A percentile compares a stretch with the other conserved stretches of the same genome.
Evolutionary conservation across 1,140 invertebrate species (phyloP).

Genomic region (Drosophila jambulina): DNA sequence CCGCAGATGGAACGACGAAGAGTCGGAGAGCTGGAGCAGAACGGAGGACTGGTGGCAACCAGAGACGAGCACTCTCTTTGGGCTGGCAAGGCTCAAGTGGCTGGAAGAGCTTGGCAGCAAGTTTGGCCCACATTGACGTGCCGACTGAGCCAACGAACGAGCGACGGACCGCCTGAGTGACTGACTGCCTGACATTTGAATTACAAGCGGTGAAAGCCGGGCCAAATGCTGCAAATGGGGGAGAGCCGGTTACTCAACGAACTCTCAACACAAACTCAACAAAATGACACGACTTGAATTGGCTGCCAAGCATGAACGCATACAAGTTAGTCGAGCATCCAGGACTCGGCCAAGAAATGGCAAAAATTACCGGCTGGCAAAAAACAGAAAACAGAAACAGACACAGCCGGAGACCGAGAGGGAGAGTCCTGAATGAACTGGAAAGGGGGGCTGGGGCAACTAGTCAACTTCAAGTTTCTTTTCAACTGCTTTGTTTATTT

Average conservation of each 20-base stretch:
- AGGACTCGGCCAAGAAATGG: conserved; percentile 59
- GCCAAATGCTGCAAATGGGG: not conserved
- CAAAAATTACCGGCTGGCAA: conserved; percentile 52
- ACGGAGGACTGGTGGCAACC: not conserved
- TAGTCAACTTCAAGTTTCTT: conserved; percentile 56
- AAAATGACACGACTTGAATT: conserved; percentile 82
- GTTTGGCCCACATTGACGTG: conserved; percentile 67
- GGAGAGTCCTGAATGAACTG: conserved; percentile 16
- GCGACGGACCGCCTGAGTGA: conserved; percentile 33
- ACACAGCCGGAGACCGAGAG: not conserved
- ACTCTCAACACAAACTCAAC: conserved; percentile 82
- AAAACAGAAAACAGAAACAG: conserved; percentile 12
- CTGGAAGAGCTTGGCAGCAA: conserved; percentile 48
- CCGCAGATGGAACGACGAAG: conserved; percentile 7
- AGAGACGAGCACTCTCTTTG: conserved; percentile 11
- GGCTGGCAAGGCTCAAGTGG: conserved; percentile 49
- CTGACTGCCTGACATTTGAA: conserved; percentile 70
- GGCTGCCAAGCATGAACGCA: conserved; percentile 81
- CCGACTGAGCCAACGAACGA: conserved; percentile 52
- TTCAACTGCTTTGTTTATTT: conserved; percentile 60
- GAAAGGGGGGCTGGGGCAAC: not conserved
- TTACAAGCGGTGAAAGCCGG: conserved; percentile 55
- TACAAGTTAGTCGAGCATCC: conserved; percentile 68
- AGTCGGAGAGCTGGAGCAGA: not conserved
- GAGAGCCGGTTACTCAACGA: conserved; percentile 48